phyloP scores from a whole-genome alignment of 2,797 vertebrate species.

The Leucoraja ocellata region DNA sequence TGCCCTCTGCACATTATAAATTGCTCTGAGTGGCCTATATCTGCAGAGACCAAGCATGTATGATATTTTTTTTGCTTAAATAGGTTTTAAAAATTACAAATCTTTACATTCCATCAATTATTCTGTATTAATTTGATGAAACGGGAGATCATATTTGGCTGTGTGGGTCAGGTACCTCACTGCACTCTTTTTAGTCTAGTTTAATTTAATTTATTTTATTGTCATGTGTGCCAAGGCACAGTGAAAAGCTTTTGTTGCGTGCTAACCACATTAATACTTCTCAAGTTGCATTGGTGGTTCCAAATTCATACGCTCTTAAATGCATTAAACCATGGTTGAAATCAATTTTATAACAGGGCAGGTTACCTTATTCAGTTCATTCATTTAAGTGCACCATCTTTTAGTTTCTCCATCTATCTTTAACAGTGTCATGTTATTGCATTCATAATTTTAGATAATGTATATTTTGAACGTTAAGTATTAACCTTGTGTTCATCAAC shows the following conservation, averaged over 20 bases:
- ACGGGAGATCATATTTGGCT: not conserved
- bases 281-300: not conserved
- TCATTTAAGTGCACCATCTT: not conserved
- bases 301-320: not conserved
- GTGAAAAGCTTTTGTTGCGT: too few species aligned
- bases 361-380: not conserved
- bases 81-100: not conserved
- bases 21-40: not conserved
- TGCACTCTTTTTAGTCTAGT: not conserved
- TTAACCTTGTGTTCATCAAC: not conserved
- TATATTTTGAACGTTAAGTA: not conserved
- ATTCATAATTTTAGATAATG: not conserved
- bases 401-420: not conserved
- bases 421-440: not conserved
- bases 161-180: not conserved
- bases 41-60: not conserved
- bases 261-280: not conserved
- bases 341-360: not conserved
- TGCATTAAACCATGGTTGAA: not conserved
- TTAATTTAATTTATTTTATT: too few species aligned
- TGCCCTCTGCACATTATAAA: not conserved
- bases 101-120: not conserved
- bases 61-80: not conserved
- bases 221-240: too few species aligned
- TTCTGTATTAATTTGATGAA: not conserved